Evolutionary conservation across 2,797 vertebrate species (phyloP), one percentile per base, ranked within the genome.

Genomic region (Chrosomus eos): DNA sequence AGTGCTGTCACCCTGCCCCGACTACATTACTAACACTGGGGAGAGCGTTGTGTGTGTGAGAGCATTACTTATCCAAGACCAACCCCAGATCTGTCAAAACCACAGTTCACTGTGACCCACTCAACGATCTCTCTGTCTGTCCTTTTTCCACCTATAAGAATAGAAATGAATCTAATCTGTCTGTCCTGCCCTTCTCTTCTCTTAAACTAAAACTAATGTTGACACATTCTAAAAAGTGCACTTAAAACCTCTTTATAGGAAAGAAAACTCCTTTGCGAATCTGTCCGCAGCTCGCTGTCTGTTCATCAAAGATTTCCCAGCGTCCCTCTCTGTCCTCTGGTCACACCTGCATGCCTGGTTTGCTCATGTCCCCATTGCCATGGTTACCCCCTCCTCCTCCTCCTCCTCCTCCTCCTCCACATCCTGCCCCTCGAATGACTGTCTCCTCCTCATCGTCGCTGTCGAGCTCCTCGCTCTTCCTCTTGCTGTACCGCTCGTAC

Each of bases 401-500:
- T 90, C 90, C 16, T 94, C 93, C 0, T 95, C 93, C 40, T 43
- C 43, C n/a, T 43, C 53, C 36, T n/a, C 77, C 78, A 51, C 76
- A 11, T 23, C 60, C 82, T 45, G 73, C 43, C 0, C 92, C 85
- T 87, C 89, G 88, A 38, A 89, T 89, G 33, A 90, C 90, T 33
- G 89, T 85, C 0, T 91, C 90, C 14, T 94, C 93, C 0, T 95
- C 93, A 0, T 97, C 94, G 0, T 95, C 94, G 1, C 95, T 95
- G 6, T 93, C 91, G 14, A 95, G 89, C 4, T 96, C 94, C 73
- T 96, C 95, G 9, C 91, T 93, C 28, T 93, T 92, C 66, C 92
- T 94, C 88, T 96, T 96, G 88, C 66, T 91, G 89, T 96, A 93
- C 26, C 94, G 91, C 90, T 97, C 92, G 0, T 96, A 98, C 67